phyloP scores from a whole-genome alignment of 2,797 vertebrate genomes.

The Spinus pinus region DNA sequence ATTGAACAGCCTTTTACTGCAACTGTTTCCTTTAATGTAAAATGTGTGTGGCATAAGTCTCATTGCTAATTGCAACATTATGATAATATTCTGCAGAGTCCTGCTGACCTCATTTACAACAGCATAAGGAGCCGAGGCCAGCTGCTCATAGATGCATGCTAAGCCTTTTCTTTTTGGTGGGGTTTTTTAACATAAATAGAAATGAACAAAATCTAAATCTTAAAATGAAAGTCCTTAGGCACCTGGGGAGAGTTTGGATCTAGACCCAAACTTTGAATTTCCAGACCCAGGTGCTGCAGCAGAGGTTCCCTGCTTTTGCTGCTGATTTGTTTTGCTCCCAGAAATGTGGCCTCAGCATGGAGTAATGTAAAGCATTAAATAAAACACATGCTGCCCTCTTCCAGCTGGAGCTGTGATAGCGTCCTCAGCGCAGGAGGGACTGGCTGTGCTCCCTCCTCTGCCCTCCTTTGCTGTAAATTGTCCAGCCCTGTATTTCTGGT shows the following conservation, averaged over 20 bases:
- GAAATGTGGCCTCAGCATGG: not conserved
- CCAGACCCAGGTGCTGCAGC: not conserved
- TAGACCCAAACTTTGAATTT: not conserved
- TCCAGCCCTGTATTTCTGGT: not conserved
- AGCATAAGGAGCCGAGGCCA: not conserved
- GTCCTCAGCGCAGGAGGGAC: not conserved
- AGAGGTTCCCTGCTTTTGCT: not conserved
- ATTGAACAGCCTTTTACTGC: not conserved
- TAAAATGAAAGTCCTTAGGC: not conserved
- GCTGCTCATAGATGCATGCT: not conserved
- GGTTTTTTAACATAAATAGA: not conserved
- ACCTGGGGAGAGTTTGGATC: not conserved
- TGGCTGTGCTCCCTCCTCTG: not conserved
- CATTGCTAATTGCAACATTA: not conserved
- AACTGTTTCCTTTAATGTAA: not conserved
- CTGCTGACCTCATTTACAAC: not conserved
- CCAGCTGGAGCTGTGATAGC: not conserved
- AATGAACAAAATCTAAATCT: not conserved
- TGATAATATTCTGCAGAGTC: not conserved
- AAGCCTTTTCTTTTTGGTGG: not conserved
- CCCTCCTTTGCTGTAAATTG: not conserved
- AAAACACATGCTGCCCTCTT: constrained; percentile 38
- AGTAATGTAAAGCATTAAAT: not conserved
- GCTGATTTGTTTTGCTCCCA: not conserved
- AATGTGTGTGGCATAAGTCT: not conserved